Base-by-base conservation (phyloP, 2,113 vertebrate genomes). In the Ophiodon elongatus region DNA sequence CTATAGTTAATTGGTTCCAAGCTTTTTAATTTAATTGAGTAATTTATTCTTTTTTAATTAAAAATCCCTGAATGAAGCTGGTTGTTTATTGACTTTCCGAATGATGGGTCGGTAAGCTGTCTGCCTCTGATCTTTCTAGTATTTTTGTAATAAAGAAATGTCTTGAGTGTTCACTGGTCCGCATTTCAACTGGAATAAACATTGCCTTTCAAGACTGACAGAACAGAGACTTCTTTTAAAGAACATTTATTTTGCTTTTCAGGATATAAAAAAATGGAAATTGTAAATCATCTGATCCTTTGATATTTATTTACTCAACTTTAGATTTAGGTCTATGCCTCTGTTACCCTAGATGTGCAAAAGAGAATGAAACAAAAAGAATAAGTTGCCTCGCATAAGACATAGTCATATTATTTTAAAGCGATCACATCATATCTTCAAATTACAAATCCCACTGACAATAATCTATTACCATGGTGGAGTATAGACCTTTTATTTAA, bases 31-130 rank as follows among this genome's bases (percentile, higher is more conserved):
- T 76, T 79, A 15, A 79, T 27, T 62, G 23, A 79, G 19, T 66
- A 50, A 73, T 84, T 74, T 62, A 41, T 62, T 75, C 14, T 0
- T 0, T 68, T 54, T 54, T 68, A 69, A 74, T 79, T 65, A 17
- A 52, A n/a, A 74, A 68, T 73, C 33, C 59, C 57, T 45, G 47
- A 59, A 50, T n/a, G 14, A 35, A 65, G 25, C 21, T 27, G 2
- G 17, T 29, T 21, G 14, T 52, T 73, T 73, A 84, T 50, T 73
- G 75, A 33, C n/a, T 73, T 65, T 47, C 14, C 0, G 2, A 65
- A 54, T 37, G 68, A 73, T 41, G 52, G 17, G 6, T 23, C 25
- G 29, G 72, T 60, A 25, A 41, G 41, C 19, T 21, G 9, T 35
- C 25, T 63, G 54, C 41, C 13, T 29, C n/a, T 39, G 64, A 8